Evolutionary conservation across 2,888 invertebrate genomes (phyloP), one percentile per base, ranked within the genome.

Genomic region (Kryphioiulus occultus): DNA sequence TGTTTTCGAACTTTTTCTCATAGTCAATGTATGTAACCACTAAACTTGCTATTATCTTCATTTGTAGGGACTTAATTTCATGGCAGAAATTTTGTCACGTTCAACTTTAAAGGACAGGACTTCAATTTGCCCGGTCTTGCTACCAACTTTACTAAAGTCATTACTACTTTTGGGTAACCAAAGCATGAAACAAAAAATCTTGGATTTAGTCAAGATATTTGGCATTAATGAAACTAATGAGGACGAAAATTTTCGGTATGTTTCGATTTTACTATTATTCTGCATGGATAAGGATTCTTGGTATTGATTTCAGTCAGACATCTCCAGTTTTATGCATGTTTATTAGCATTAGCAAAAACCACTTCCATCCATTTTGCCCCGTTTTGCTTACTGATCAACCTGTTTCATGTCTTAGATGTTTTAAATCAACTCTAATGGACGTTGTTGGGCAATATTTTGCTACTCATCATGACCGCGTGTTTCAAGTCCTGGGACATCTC

Each of bases 21-120:
- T 5, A 12, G 53, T 59, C 7, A 59, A n/a, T n/a, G 9, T 59
- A 17, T 59, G n/a, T 59, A 17, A 12, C 53, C 19, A 59, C 5
- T 59, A 12, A 44, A 15, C 17, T 12, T 7, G 42, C 4, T 42
- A 10, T 7, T 9, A 44, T 44, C 10, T 44, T 44, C 12, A 59
- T 59, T 59, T 59, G 30, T 35, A 87, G 87, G 78, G 42, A 39
- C 35, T 87, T 1, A 17, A 42, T 30, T 87, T 87, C 82, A 87
- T 82, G 22, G 15, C 15, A 12, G 87, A 87, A 83, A 35, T 87
- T 30, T 83, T 87, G 4, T 32, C 82, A 26, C 39, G 87, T 26
- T 83, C 35, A 17, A 35, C 83, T 22, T 15, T 82, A 42, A 83
- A 87, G 83, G 82, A 87, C 15, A 35, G 42, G 12, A 17, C 35